These are phyloP conservation scores for Acropora tenuis DNA, from an alignment of 64 coral and sea anemone genomes.

Conservation along the genomic window DNA sequence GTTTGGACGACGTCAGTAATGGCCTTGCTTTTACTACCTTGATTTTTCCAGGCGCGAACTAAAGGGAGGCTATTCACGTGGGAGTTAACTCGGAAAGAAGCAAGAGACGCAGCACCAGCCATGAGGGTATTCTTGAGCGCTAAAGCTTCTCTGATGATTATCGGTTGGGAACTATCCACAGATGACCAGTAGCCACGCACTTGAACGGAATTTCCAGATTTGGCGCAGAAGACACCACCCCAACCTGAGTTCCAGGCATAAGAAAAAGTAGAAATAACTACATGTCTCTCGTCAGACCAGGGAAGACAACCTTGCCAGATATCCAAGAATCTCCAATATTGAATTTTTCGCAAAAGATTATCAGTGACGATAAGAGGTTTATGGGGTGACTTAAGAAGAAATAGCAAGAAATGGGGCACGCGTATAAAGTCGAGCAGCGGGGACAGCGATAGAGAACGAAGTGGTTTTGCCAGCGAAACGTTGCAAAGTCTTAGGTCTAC, in stretches of 20 bases:
- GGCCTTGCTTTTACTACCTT: slow-evolving; percentile 26
- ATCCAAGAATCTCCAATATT: slow-evolving; percentile 56
- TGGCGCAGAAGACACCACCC: slow-evolving; percentile 10
- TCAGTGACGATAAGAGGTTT: neutral
- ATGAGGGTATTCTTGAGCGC: slow-evolving; percentile 30
- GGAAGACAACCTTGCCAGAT: slow-evolving; percentile 39
- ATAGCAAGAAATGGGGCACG: slow-evolving; percentile 43
- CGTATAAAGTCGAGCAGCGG: slow-evolving; percentile 36
- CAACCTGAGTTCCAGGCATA: slow-evolving; percentile 45
- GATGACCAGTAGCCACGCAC: slow-evolving; percentile 50
- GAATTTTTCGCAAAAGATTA: slow-evolving; percentile 17
- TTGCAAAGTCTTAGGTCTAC: slow-evolving; percentile 16
- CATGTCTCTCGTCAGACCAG: slow-evolving; percentile 43
- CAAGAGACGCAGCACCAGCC: neutral
- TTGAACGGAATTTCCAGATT: neutral
- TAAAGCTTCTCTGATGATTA: slow-evolving; percentile 61
- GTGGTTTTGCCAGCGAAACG: slow-evolving; percentile 58
- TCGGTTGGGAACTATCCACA: slow-evolving; percentile 14
- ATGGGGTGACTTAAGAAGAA: neutral
- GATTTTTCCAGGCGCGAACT: slow-evolving; percentile 46
- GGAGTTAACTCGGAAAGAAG: slow-evolving; percentile 33
- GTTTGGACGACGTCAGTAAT: slow-evolving; percentile 37
- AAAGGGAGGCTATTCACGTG: slow-evolving; percentile 33
- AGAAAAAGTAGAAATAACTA: neutral
- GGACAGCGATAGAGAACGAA: slow-evolving; percentile 54